Conservation (phyloP, 2,797 vertebrate genomes). For the Vireo griseus region DNA sequence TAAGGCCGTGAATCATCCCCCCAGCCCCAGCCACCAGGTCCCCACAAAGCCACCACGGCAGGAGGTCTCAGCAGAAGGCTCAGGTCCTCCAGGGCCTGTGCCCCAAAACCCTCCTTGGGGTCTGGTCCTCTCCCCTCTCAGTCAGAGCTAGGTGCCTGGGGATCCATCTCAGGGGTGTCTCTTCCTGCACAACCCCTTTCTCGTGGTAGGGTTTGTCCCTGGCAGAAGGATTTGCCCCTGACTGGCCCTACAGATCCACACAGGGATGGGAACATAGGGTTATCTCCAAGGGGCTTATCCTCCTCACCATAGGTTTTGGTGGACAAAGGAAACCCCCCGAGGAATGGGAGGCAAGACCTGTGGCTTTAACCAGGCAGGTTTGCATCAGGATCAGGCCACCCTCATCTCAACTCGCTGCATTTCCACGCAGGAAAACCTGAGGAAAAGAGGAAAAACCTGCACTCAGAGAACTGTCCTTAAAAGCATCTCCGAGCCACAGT, state of each 20-base stretch:
- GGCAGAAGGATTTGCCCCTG: background rate
- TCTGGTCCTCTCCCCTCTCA: background rate
- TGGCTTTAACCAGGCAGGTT: background rate
- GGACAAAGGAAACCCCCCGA: background rate
- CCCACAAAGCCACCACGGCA: background rate
- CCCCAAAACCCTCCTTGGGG: background rate
- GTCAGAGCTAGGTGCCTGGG: background rate
- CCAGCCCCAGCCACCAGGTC: background rate
- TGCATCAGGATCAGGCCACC: background rate
- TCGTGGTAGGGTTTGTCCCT: background rate
- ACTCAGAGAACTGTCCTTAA: background rate
- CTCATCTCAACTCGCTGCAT: background rate
- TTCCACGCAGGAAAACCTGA: background rate
- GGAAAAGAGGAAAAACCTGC: background rate
- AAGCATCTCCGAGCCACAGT: background rate
- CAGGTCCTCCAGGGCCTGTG: background rate
- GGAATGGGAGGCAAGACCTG: background rate
- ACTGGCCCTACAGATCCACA: background rate
- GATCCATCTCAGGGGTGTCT: background rate
- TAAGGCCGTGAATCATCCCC: background rate
- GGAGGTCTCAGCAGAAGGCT: background rate
- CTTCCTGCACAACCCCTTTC: constrained; percentile 16
- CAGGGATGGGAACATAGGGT: background rate
- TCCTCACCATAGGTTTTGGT: background rate
- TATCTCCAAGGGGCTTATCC: background rate